Evolutionary conservation across 2,797 vertebrate genomes (phyloP).

Genomic region (Myotis findleyi): DNA sequence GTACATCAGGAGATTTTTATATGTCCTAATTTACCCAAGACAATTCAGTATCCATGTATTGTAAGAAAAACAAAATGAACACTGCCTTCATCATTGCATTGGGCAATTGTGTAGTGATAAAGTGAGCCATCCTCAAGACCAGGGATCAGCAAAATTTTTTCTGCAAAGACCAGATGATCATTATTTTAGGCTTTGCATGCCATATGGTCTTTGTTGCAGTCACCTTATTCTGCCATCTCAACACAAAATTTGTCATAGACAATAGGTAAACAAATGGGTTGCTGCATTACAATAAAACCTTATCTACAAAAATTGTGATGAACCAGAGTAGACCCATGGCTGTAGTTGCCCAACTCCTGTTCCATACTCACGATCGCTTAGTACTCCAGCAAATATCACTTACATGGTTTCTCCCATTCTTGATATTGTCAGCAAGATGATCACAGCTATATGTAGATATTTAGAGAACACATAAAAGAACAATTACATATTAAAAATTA

Average conservation of each 20-base stretch:
- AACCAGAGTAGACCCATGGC: neutral
- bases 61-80: neutral
- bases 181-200: neutral
- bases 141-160: neutral
- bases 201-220: neutral
- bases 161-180: neutral
- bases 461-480: conserved; percentile 31
- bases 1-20: neutral
- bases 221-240: neutral
- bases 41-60: neutral
- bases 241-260: neutral
- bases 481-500: neutral
- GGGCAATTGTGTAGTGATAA: neutral
- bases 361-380: neutral
- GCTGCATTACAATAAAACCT: neutral
- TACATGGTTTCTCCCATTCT: neutral
- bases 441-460: neutral
- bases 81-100: neutral
- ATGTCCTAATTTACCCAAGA: conserved; percentile 5
- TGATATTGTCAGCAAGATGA: conserved; percentile 9
- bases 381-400: neutral
- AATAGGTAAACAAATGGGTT: neutral
- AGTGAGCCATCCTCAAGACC: neutral
- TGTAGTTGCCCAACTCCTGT: neutral
- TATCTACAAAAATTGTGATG: neutral